A percentile compares a stretch with the other conserved stretches of the same genome.
These are phyloP conservation scores for Unio pictorum DNA, from an alignment of 2,888 invertebrate species.

Conservation along the genomic window DNA sequence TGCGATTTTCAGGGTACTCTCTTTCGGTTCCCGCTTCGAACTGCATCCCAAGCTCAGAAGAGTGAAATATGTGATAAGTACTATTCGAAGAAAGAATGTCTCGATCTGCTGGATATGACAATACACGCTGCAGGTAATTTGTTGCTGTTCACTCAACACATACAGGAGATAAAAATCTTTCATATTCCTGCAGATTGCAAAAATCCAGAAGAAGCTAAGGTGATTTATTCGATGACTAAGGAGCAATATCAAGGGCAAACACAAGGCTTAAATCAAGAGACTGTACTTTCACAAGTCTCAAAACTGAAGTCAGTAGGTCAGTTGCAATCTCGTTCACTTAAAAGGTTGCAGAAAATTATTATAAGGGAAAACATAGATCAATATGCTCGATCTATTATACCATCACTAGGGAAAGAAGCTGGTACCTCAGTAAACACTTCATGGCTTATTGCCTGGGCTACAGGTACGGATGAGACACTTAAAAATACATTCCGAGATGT, in stretches of 20 bases:
- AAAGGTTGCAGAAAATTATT: no score
- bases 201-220: not conserved
- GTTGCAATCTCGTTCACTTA: no score
- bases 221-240: not conserved
- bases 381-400: no score
- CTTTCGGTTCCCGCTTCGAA: conserved; percentile 66
- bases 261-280: no score
- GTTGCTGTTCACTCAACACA: conserved; percentile 66
- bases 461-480: conserved; percentile 12
- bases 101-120: conserved; percentile 48
- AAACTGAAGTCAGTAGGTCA: no score
- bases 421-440: not conserved
- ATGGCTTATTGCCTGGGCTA: conserved; percentile 36
- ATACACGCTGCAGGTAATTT: conserved; percentile 53
- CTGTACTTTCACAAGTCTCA: not conserved
- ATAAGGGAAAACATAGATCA: no score
- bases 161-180: conserved; percentile 49
- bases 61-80: conserved; percentile 56
- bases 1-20: conserved; percentile 51
- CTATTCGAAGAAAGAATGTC: conserved; percentile 52
- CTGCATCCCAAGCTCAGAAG: conserved; percentile 46
- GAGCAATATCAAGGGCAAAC: no score
- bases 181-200: conserved; percentile 37
- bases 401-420: no score
- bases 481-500: conserved; percentile 1